Conservation (phyloP, 2,113 vertebrate genomes). For the Istiophorus platypterus region DNA sequence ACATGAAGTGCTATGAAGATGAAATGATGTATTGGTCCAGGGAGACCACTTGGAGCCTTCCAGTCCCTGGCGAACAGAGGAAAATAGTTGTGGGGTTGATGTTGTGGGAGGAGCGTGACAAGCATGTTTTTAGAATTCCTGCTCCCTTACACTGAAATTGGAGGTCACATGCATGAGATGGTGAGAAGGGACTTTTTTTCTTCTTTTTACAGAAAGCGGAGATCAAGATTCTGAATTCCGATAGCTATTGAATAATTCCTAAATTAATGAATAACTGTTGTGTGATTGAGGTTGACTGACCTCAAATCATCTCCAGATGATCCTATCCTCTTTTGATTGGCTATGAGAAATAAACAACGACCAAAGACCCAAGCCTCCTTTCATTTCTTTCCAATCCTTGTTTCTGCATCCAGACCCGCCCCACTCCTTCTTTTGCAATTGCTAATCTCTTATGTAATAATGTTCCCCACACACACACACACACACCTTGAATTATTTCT, state of each 20-base stretch:
- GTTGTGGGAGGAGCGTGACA: constrained; percentile 31
- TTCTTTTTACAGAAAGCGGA: background rate
- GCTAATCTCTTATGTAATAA: constrained; percentile 59
- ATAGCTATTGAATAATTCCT: constrained; percentile 7
- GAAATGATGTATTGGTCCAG: constrained; percentile 33
- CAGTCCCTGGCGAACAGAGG: constrained; percentile 2
- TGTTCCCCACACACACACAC: constrained; percentile 23
- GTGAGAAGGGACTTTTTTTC: background rate
- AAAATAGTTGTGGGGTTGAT: constrained; percentile 37
- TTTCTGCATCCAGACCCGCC: constrained; percentile 28
- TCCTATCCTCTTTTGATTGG: background rate
- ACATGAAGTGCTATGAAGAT: constrained; percentile 33
- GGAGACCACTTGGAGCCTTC: constrained; percentile 35
- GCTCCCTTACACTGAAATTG: background rate
- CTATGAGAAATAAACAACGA: constrained; percentile 12
- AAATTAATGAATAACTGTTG: background rate
- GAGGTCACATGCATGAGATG: constrained; percentile 6
- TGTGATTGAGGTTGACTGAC: constrained; percentile 32
- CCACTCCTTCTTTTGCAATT: constrained; percentile 24
- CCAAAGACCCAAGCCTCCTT: constrained; percentile 36
- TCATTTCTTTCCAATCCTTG: constrained; percentile 37
- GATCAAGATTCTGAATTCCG: constrained; percentile 37
- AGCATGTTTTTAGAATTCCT: constrained; percentile 19
- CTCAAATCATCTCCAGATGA: constrained; percentile 57
- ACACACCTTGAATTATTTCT: constrained; percentile 67